Base-by-base conservation (phyloP, 2,113 vertebrate species). In the Strix uralensis region DNA sequence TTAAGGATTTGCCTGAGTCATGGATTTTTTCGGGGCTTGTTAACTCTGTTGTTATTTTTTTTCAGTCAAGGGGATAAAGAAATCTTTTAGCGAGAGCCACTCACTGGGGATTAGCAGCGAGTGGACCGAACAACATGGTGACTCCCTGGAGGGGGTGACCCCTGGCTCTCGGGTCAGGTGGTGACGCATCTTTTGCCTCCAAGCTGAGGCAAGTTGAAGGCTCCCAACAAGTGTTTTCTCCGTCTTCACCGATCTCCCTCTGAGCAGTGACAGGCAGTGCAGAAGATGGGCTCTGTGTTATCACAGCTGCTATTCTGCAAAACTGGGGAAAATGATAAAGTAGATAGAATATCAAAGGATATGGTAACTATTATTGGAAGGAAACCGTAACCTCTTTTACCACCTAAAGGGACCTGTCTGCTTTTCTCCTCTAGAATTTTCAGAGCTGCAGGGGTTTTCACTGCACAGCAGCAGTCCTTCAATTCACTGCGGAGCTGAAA, bases 21-120 rank as follows among this genome's bases (percentile, higher is more conserved):
- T 98, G 95, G 94, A 95, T 97, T 98, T 98, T 94, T 96, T 61
- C 93, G 77, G 86, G 95, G 89, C 70, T 97, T 98, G 96, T 97
- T 97, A 97, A 97, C 81, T 97, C 85, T 92, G 85, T 86, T 96
- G 58, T 95, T 94, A 10, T 90, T 87, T 95, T 90, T 96, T 82
- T 81, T 52, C 84, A 90, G 61, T 91, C 67, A 83, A 82, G 74
- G n/a, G 94, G 94, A 97, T 96, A 97, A 97, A 98, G 96, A 96
- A 96, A 88, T 93, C 90, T 92, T 98, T 96, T 92, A 93, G 96
- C 5, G 0, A 97, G 96, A 96, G 89, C 94, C 86, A 96, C 97
- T 98, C 97, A 95, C 18, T 13, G 82, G 72, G 96, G 96, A 98
- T 98, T 97, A 98, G 81, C 88, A 90, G 90, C 3, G 32, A 97